phyloP scores from a whole-genome alignment of 2,888 invertebrate species.

The Xylophagus ater region DNA sequence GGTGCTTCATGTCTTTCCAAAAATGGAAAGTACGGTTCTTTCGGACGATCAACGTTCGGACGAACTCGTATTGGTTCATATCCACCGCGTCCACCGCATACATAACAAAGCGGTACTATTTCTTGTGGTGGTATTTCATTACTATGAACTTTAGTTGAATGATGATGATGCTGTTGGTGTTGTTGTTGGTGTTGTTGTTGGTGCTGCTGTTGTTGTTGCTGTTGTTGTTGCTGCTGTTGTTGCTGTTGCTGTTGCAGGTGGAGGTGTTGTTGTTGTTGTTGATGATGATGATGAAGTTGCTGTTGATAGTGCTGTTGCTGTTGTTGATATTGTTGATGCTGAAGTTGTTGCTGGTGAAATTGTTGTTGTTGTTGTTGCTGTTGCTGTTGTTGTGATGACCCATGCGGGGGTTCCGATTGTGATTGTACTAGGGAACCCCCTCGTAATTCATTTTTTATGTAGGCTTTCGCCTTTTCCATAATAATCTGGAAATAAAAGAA shows the following conservation, averaged over 20 bases:
- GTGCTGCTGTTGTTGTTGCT: conserved; percentile 16
- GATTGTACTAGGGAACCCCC: conserved; percentile 36
- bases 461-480: conserved; percentile 60
- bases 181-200: conserved; percentile 21
- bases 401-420: conserved; percentile 17
- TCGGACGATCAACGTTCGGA: conserved; percentile 54
- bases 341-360: conserved; percentile 14
- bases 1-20: conserved; percentile 83
- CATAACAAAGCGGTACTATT: conserved; percentile 45
- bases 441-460: conserved; percentile 58
- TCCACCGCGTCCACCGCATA: conserved; percentile 62
- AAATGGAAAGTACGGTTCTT: conserved; percentile 84
- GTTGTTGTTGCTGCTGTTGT: conserved; percentile 16
- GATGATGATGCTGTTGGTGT: conserved; percentile 19
- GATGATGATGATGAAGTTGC: conserved; percentile 21
- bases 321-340: conserved; percentile 17
- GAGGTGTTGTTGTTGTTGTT: conserved; percentile 19
- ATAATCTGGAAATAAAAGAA: conserved; percentile 22
- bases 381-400: conserved; percentile 12
- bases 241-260: conserved; percentile 15
- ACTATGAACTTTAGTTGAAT: conserved; percentile 6
- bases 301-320: conserved; percentile 18
- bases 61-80: conserved; percentile 53
- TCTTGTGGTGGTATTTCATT: conserved; percentile 12
- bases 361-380: conserved; percentile 6